Conservation (phyloP, 23 tunicate genomes). For the Ciona savignyi region DNA sequence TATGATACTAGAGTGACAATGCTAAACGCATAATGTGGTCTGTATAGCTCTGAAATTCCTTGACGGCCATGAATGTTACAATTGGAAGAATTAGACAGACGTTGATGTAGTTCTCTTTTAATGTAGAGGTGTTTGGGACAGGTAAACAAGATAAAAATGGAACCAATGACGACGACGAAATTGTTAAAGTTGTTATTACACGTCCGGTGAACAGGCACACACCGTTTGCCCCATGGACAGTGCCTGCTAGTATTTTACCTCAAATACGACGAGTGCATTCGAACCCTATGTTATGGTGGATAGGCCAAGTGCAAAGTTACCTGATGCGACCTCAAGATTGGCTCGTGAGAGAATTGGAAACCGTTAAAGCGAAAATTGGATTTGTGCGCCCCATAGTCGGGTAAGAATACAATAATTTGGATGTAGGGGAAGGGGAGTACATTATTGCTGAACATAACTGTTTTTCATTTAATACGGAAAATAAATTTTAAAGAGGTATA, state of each 20-base stretch:
- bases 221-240: background rate
- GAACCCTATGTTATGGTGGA: background rate
- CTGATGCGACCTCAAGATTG: background rate
- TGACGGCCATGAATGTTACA: no score
- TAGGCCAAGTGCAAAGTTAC: background rate
- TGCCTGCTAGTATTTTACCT: background rate
- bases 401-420: background rate
- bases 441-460: no score
- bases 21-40: no score
- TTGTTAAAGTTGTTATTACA: background rate
- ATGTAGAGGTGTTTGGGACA: no score
- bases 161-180: background rate
- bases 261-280: background rate
- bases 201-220: background rate
- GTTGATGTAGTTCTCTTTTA: no score
- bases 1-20: no score
- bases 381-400: background rate
- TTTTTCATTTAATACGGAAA: no score
- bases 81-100: no score
- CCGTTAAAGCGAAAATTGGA: background rate
- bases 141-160: background rate
- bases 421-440: background rate
- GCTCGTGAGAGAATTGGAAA: background rate
- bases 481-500: no score
- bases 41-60: no score